phyloP scores from a whole-genome alignment of 2,888 invertebrate genomes.

The Dioctria rufipes region DNA sequence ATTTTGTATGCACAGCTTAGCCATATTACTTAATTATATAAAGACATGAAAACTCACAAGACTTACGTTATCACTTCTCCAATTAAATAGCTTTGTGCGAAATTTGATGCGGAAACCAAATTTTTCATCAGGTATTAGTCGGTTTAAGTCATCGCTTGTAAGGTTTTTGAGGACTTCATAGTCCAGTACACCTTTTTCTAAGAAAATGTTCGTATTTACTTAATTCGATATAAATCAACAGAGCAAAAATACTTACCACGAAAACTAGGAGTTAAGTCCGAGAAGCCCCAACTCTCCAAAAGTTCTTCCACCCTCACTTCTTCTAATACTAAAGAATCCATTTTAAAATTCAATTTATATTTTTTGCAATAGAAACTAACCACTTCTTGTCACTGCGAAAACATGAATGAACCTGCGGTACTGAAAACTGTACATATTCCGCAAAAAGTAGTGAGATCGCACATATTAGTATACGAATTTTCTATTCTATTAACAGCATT shows the following conservation, averaged over 20 bases:
- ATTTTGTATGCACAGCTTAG: background rate
- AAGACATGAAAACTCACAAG: background rate
- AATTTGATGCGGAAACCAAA: constrained; percentile 23
- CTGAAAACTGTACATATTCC: background rate
- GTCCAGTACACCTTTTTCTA: constrained; percentile 14
- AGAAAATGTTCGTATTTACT: background rate
- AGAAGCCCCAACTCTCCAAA: background rate
- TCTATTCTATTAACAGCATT: background rate
- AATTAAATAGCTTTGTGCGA: constrained; percentile 23
- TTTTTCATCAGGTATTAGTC: constrained; percentile 17
- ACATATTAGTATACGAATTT: background rate
- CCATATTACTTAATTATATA: background rate
- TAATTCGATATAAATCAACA: background rate
- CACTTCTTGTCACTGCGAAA: background rate
- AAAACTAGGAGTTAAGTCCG: background rate
- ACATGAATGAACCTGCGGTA: background rate
- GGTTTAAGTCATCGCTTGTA: constrained; percentile 11
- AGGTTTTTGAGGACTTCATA: constrained; percentile 21
- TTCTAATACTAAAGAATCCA: background rate
- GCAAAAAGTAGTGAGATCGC: background rate
- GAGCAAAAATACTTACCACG: constrained; percentile 7
- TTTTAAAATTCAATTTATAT: background rate
- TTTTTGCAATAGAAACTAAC: background rate
- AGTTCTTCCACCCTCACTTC: background rate
- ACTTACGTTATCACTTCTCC: background rate